Percentiles rank a stretch among this genome's conserved stretches.
Evolutionary conservation across 2,797 vertebrate genomes (phyloP).

Genomic region (Gephyroberyx darwinii): DNA sequence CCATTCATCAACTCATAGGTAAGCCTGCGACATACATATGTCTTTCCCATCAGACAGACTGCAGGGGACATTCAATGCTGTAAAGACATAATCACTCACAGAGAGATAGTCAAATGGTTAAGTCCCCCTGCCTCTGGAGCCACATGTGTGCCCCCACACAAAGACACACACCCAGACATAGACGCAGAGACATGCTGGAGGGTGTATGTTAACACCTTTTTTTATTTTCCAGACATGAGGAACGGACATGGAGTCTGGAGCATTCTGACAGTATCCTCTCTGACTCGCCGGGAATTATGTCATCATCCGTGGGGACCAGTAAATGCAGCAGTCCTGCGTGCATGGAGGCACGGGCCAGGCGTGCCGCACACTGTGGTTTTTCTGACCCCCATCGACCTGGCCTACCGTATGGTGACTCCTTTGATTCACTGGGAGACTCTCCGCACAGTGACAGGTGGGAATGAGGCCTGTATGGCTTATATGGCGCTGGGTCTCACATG

Average conservation of each 20-base stretch:
- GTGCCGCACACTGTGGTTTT: conserved; percentile 87
- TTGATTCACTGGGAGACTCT: conserved; percentile 95
- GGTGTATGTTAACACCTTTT: conserved; percentile 59
- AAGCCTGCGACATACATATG: background rate
- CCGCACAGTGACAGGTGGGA: conserved; percentile 96
- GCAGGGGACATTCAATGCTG: background rate
- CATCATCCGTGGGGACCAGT: conserved; percentile 96
- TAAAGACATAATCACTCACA: background rate
- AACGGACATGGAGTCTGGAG: conserved; percentile 97
- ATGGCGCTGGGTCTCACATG: conserved; percentile 42
- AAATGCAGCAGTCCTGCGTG: conserved; percentile 98
- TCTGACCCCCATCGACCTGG: conserved; percentile 85
- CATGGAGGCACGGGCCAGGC: conserved; percentile 91
- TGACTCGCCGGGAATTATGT: conserved; percentile 93
- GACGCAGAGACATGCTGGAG: conserved; percentile 13
- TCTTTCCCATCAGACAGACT: background rate
- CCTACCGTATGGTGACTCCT: conserved; percentile 90
- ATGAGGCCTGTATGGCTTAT: conserved; percentile 28
- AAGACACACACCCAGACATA: background rate
- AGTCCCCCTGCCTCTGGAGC: conserved; percentile 2
- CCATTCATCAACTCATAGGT: conserved; percentile 94
- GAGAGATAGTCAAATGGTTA: no score
- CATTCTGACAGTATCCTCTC: conserved; percentile 93
- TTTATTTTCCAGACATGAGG: conserved; percentile 87
- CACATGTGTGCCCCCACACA: background rate